Percentiles rank a stretch among this genome's conserved stretches.
Conservation (phyloP, 2,888 invertebrate genomes). For the Spialia ferax region DNA sequence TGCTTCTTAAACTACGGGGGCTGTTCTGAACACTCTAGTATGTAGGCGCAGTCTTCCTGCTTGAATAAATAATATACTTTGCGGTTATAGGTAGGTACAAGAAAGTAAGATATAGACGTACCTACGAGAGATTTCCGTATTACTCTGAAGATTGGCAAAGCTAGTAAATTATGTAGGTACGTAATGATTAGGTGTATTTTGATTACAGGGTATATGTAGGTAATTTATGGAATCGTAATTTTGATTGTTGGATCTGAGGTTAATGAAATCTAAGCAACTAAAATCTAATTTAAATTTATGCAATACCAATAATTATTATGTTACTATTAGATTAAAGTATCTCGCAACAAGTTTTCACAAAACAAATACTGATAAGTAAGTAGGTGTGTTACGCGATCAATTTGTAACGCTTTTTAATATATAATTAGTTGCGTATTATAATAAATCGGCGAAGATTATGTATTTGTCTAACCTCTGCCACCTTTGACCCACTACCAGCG, state of each 20-base stretch:
- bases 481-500: constrained; percentile 64
- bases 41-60: constrained; percentile 46
- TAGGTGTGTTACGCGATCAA: constrained; percentile 29
- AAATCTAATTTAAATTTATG: background rate
- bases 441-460: constrained; percentile 41
- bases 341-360: constrained; percentile 32
- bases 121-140: constrained; percentile 47
- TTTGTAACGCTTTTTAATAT: constrained; percentile 39
- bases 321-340: constrained; percentile 12
- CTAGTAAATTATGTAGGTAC: background rate
- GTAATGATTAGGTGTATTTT: constrained; percentile 5
- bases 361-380: no score
- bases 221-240: background rate
- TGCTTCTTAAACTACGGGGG: constrained; percentile 25
- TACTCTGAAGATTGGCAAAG: constrained; percentile 24
- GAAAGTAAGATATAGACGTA: constrained; percentile 46
- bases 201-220: background rate
- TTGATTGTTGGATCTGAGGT: constrained; percentile 5
- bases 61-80: constrained; percentile 50
- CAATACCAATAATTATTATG: constrained; percentile 1
- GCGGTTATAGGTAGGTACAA: constrained; percentile 45
- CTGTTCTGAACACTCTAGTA: background rate
- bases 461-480: constrained; percentile 54
- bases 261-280: background rate
- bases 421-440: constrained; percentile 46